Evolutionary conservation across 2,888 invertebrate species (phyloP).

Genomic region (Hypomecis punctinalis): DNA sequence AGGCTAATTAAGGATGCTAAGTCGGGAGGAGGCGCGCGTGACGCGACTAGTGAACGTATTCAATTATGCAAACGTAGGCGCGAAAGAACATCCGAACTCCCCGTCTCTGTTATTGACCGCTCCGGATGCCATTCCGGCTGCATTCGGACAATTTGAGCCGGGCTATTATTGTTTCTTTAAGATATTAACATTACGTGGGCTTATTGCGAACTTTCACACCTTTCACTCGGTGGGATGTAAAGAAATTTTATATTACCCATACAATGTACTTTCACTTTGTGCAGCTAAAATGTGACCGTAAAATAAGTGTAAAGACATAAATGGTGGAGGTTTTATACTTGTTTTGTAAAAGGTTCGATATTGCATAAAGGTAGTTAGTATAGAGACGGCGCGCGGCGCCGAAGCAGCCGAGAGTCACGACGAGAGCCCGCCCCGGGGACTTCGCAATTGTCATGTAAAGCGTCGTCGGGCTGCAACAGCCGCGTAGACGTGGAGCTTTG

Average conservation of each 20-base stretch:
- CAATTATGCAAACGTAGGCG: constrained; percentile 82
- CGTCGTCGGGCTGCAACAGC: constrained; percentile 64
- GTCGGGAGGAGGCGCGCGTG: constrained; percentile 82
- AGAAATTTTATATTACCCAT: constrained; percentile 49
- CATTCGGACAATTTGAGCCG: constrained; percentile 14
- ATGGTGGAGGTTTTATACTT: constrained; percentile 26
- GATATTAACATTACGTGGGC: constrained; percentile 33
- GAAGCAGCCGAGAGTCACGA: constrained; percentile 61
- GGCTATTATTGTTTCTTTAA: constrained; percentile 24
- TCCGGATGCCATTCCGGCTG: constrained; percentile 32
- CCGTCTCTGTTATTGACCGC: constrained; percentile 60
- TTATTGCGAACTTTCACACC: constrained; percentile 57
- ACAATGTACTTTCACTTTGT: constrained; percentile 54
- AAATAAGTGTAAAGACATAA: constrained; percentile 25
- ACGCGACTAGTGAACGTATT: constrained; percentile 80
- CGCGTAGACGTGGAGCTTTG: constrained; percentile 61
- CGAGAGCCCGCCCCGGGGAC: constrained; percentile 68
- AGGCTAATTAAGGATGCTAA: constrained; percentile 85
- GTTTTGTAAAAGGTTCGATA: constrained; percentile 52
- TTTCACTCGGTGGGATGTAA: constrained; percentile 59
- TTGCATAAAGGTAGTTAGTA: constrained; percentile 52
- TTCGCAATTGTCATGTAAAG: constrained; percentile 81
- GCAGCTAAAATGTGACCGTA: constrained; percentile 31
- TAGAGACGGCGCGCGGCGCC: constrained; percentile 49
- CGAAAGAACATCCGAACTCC: constrained; percentile 69